phyloP scores from a whole-genome alignment of 2,797 vertebrate genomes.

The Cyclopterus lumpus region DNA sequence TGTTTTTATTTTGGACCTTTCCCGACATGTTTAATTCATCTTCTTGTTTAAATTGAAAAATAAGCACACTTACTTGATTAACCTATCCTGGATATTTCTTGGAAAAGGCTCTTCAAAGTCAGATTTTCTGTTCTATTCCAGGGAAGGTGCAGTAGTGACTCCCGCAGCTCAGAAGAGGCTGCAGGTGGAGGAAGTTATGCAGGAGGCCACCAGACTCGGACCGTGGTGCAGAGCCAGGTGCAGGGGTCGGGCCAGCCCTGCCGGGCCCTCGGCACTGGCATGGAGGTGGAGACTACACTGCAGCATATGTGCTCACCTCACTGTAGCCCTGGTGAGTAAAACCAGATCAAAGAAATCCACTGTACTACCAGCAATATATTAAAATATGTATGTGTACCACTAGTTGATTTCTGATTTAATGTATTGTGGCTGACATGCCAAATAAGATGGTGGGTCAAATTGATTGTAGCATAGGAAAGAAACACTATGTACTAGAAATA shows the following conservation, averaged over 20 bases:
- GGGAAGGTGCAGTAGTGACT: constrained; percentile 76
- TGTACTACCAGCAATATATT: neutral
- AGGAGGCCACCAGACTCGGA: constrained; percentile 57
- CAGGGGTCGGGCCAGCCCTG: constrained; percentile 56
- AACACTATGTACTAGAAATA: neutral
- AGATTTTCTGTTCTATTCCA: constrained; percentile 42
- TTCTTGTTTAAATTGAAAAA: neutral
- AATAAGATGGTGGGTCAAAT: neutral
- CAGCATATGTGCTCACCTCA: constrained; percentile 61
- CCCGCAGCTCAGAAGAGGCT: constrained; percentile 76
- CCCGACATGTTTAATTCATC: neutral
- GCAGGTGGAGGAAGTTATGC: constrained; percentile 50
- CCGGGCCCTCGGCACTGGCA: constrained; percentile 51
- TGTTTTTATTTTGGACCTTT: neutral
- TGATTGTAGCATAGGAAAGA: neutral
- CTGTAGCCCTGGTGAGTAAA: constrained; percentile 77
- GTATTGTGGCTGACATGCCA: neutral
- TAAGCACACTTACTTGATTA: neutral
- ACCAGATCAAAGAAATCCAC: neutral
- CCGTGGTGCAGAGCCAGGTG: constrained; percentile 65
- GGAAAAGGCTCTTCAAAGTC: constrained; percentile 4
- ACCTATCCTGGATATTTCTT: neutral
- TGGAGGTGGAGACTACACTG: constrained; percentile 50
- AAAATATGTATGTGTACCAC: neutral
- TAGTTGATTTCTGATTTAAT: neutral